phyloP scores from a whole-genome alignment of 2,113 vertebrate genomes.

The Xyrauchen texanus region DNA sequence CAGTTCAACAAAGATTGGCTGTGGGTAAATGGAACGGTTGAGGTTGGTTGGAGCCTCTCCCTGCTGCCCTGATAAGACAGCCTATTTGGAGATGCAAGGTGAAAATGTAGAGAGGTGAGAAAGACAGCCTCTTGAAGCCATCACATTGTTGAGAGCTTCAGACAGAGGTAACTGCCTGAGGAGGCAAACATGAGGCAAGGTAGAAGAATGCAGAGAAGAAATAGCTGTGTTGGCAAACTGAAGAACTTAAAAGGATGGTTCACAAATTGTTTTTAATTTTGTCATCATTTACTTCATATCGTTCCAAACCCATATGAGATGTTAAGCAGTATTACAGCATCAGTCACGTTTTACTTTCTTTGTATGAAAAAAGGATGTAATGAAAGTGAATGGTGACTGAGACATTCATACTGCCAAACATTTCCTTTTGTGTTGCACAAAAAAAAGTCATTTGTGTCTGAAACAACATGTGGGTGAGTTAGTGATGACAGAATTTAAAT shows the following conservation, averaged over 20 bases:
- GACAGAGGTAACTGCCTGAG: slow-evolving; percentile 49
- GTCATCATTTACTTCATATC: too few species aligned
- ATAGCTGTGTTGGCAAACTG: slow-evolving; percentile 33
- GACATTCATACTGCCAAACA: too few species aligned
- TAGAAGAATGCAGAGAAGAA: slow-evolving; percentile 20
- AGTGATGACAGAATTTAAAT: too few species aligned
- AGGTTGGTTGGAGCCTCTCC: slow-evolving; percentile 54
- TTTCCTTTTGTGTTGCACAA: too few species aligned
- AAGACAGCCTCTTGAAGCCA: slow-evolving; percentile 49
- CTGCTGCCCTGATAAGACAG: slow-evolving; percentile 50
- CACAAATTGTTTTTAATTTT: too few species aligned
- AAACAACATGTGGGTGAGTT: too few species aligned
- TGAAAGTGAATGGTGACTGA: too few species aligned
- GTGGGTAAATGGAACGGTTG: slow-evolving; percentile 52
- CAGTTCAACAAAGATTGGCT: slow-evolving; percentile 53
- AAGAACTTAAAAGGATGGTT: slow-evolving; percentile 8
- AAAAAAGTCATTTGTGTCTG: too few species aligned
- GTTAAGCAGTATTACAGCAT: too few species aligned
- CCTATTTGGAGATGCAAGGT: slow-evolving; percentile 48
- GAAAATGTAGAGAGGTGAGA: slow-evolving; percentile 50
- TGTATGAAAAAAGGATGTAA: too few species aligned
- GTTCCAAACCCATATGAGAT: too few species aligned
- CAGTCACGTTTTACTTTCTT: too few species aligned
- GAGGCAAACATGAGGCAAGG: slow-evolving; percentile 38
- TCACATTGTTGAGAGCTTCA: slow-evolving; percentile 50